phyloP scores from a whole-genome alignment of 2,113 vertebrate species.

The Dermatemys mawii region DNA sequence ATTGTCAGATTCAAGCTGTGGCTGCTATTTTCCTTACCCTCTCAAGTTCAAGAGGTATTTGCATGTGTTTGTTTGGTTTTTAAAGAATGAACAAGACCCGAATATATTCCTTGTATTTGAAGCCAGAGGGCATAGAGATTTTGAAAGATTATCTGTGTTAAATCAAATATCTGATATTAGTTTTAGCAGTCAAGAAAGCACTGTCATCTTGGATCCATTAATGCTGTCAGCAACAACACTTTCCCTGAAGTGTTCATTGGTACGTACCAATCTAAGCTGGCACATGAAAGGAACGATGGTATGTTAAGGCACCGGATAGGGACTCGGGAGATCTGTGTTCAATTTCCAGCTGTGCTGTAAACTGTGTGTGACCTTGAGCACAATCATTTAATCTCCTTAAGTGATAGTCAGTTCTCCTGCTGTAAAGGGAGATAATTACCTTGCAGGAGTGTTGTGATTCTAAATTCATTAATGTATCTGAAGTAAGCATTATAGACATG shows the following conservation, averaged over 20 bases:
- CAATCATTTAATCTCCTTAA: not conserved
- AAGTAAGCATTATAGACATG: not conserved
- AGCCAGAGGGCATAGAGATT: not conserved
- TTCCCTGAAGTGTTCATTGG: not conserved
- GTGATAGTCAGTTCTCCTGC: not conserved
- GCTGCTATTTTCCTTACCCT: not conserved
- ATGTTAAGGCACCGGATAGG: not conserved
- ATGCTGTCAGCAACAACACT: not conserved
- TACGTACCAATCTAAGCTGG: not conserved
- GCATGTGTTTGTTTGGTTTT: not conserved
- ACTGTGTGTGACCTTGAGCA: not conserved
- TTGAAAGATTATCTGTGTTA: not conserved
- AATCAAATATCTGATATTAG: not conserved
- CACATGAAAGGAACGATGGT: not conserved
- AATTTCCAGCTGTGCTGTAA: not conserved
- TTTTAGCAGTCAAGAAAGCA: too few relatives aligned
- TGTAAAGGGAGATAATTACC: not conserved
- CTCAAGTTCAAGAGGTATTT: not conserved
- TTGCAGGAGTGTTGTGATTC: not conserved
- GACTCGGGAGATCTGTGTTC: not conserved
- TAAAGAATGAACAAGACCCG: not conserved
- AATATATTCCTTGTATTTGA: not conserved
- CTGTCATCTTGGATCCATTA: not conserved
- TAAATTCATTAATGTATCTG: not conserved
- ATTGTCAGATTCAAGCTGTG: rapidly evolving